These are phyloP conservation scores for Thelaira solivaga DNA, from an alignment of 2,888 invertebrate species.

Conservation along the genomic window DNA sequence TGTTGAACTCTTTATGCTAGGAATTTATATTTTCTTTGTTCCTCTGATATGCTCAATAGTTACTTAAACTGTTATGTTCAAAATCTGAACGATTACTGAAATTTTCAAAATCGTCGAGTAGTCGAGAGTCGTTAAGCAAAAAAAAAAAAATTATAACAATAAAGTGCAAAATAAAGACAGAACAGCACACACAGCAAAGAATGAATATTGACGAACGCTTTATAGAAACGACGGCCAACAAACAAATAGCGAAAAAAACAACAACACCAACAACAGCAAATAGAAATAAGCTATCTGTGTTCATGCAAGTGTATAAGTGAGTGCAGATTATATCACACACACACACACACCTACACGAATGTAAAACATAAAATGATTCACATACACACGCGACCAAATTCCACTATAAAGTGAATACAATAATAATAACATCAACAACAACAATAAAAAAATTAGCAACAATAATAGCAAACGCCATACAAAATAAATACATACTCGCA, in stretches of 20 bases:
- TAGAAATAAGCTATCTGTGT: no score
- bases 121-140: slow-evolving; percentile 54
- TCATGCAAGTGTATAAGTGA: no score
- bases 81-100: slow-evolving; percentile 76
- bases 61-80: slow-evolving; percentile 70
- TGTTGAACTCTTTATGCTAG: not conserved
- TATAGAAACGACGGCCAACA: slow-evolving; percentile 46
- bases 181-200: slow-evolving; percentile 27
- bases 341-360: no score
- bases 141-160: slow-evolving; percentile 34
- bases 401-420: not conserved
- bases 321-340: no score
- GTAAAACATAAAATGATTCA: no score
- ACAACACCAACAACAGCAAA: slow-evolving; percentile 6
- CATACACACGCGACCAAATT: not conserved
- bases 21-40: slow-evolving; percentile 12
- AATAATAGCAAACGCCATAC: slow-evolving; percentile 31
- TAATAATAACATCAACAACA: not conserved
- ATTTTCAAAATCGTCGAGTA: slow-evolving; percentile 63
- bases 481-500: no score
- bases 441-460: slow-evolving; percentile 37
- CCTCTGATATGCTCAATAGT: not conserved
- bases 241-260: slow-evolving; percentile 46
- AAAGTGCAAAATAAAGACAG: slow-evolving; percentile 32
- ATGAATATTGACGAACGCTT: slow-evolving; percentile 54